Conservation (phyloP, 2,113 vertebrate genomes). For the Motacilla tschutschensis region DNA sequence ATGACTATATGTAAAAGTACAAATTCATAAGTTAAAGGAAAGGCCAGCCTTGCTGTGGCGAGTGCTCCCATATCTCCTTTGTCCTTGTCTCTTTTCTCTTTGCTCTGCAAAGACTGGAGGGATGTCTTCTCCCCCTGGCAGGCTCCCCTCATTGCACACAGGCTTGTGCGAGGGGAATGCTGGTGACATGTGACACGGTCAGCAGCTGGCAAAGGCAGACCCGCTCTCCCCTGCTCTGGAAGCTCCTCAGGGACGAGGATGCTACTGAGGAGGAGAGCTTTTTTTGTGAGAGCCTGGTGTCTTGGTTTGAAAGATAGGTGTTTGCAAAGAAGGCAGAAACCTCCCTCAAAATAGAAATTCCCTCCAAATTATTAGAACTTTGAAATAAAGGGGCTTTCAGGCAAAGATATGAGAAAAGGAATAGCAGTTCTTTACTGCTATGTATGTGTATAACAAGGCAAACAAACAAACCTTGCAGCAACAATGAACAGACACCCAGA, state of each 20-base stretch:
- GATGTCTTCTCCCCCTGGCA: not conserved
- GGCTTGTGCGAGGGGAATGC: rapidly evolving
- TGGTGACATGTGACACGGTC: rapidly evolving
- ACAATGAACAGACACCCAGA: not conserved
- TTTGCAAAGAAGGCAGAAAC: not conserved
- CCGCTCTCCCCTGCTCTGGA: not conserved
- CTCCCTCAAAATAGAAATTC: not conserved
- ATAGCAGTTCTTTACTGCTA: not conserved
- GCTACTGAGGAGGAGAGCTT: not conserved
- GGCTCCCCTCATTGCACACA: not conserved
- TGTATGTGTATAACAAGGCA: not conserved
- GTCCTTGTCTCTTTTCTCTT: not conserved
- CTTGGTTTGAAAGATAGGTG: not conserved
- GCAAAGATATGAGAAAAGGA: not conserved
- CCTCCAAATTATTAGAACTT: not conserved
- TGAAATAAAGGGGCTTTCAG: not conserved
- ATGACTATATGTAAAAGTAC: not conserved
- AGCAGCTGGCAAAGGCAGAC: not conserved
- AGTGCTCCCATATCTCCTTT: not conserved
- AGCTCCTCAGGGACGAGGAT: not conserved
- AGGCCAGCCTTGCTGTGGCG: not conserved
- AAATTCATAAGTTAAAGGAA: not conserved
- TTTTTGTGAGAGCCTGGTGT: rapidly evolving
- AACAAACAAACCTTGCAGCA: rapidly evolving
- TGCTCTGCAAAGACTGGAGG: not conserved